phyloP scores from a whole-genome alignment of 2,888 invertebrate genomes.

The Hedya salicella region DNA sequence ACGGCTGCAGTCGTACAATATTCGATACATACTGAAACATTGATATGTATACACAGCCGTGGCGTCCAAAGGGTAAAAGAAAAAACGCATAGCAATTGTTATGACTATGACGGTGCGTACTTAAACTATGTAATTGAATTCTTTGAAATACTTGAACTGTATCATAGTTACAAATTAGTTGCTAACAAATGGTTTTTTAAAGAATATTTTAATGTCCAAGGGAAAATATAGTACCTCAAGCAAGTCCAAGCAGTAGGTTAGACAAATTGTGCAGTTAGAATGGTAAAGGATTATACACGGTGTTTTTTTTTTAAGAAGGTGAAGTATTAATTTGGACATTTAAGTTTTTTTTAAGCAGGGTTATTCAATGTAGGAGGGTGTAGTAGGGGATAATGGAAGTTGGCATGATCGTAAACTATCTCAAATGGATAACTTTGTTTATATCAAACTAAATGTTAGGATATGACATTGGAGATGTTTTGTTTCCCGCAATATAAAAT shows the following conservation, averaged over 20 bases:
- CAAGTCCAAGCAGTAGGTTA: constrained; percentile 43
- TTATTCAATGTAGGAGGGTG: constrained; percentile 12
- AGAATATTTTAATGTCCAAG: constrained; percentile 26
- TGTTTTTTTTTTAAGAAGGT: constrained; percentile 41
- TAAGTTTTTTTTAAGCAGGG: constrained; percentile 15
- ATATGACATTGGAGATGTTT: constrained; percentile 23
- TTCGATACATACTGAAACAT: background rate
- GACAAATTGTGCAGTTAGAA: constrained; percentile 38
- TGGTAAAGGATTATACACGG: constrained; percentile 39
- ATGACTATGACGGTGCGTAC: constrained; percentile 34
- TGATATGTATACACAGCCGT: background rate
- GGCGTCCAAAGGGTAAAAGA: background rate
- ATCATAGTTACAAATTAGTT: constrained; percentile 35
- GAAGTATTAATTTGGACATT: constrained; percentile 37
- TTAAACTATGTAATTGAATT: constrained; percentile 26
- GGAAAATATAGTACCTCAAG: constrained; percentile 38
- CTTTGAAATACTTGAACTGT: constrained; percentile 26
- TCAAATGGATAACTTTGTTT: constrained; percentile 30
- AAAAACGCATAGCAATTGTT: constrained; percentile 4
- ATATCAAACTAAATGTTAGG: constrained; percentile 20
- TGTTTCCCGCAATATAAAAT: constrained; percentile 10
- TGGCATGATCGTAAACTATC: background rate
- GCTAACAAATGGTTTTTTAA: constrained; percentile 30
- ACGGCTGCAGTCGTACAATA: background rate
- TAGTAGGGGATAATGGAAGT: background rate